Base-by-base conservation (phyloP, 2,797 vertebrate genomes). In the Aplochiton taeniatus region DNA sequence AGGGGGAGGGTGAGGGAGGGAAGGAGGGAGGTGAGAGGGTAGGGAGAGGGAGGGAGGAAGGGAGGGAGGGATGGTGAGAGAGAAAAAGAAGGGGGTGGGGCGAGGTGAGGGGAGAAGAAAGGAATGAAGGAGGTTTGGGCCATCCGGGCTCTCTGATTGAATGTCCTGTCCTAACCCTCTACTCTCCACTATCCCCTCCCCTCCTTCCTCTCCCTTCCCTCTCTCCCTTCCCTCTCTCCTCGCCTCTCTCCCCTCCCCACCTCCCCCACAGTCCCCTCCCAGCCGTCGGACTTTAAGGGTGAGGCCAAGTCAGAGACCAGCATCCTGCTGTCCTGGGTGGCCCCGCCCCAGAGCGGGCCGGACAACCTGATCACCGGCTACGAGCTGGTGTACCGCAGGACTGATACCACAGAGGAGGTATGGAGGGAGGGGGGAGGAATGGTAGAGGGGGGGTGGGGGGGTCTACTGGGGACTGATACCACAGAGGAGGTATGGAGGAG, bases 281-380 rank as follows among this genome's bases (percentile, higher is more conserved):
- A 99, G 63, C 98, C 98, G 14, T 56, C 96, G 53, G 96, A 98
- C 67, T 96, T 97, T 86, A 99, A 96, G 86, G 96, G 94, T 13
- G 98, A 99, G 83, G 95, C 96, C 53, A 96, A 98, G 70, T 98
- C 97, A 62, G 98, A 98, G 89, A 99, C 97, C 0, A 98, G 95
- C 73, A 95, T 99, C 86, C 87, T 98, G 69, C 87, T 99, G 63
- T 97, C 96, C 63, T 99, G 98, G 98, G 94, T 94, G 17, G 94
- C 97, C 17, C 98, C 97, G 13, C 92, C 90, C 11, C 93, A 93
- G 80, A 90, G 87, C 0, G 90, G 92, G 63, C 90, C 95, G 3
- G 96, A 97, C 75, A 96, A 97, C 79, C 94, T 95, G 65, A 98
- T 99, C 76, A 95, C 94, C 63, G 95, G 90, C 79, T 99, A 99